phyloP scores from a whole-genome alignment of 2,888 invertebrate species.

The Taenaris catops region DNA sequence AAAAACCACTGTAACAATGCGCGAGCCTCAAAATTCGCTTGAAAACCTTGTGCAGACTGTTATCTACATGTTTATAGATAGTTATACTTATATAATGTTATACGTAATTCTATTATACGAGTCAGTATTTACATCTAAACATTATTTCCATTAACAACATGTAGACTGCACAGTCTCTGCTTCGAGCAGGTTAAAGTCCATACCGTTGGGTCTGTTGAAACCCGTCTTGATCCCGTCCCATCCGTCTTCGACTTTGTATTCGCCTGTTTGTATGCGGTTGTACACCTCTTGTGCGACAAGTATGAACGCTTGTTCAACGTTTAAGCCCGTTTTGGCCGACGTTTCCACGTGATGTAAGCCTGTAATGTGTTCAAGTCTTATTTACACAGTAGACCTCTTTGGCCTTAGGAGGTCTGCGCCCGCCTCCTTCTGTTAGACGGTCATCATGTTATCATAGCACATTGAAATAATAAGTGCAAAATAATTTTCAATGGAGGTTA shows the following conservation, averaged over 20 bases:
- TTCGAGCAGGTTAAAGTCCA: slow-evolving; percentile 92
- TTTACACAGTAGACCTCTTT: too few species aligned
- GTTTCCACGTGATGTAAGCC: slow-evolving; percentile 95
- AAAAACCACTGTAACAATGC: background rate
- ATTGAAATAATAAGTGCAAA: too few species aligned
- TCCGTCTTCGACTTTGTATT: slow-evolving; percentile 95
- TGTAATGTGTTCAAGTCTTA: slow-evolving; percentile 34
- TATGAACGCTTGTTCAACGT: slow-evolving; percentile 96
- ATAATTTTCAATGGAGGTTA: too few species aligned
- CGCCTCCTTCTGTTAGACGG: too few species aligned
- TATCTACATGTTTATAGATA: slow-evolving; percentile 19
- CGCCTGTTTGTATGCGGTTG: slow-evolving; percentile 93
- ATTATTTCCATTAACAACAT: slow-evolving; percentile 83
- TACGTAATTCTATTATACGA: slow-evolving; percentile 26
- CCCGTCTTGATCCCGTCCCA: slow-evolving; percentile 99
- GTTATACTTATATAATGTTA: slow-evolving; percentile 29
- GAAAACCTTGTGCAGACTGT: slow-evolving; percentile 15
- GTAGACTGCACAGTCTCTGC: slow-evolving; percentile 94
- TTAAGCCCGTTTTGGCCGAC: slow-evolving; percentile 95
- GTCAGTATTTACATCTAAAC: slow-evolving; percentile 36
- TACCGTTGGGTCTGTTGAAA: slow-evolving; percentile 88
- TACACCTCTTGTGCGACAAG: slow-evolving; percentile 95
- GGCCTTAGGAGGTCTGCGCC: too few species aligned
- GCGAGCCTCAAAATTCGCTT: slow-evolving; percentile 7
- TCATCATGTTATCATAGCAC: too few species aligned